Evolutionary conservation across 2,113 vertebrate genomes (phyloP), one percentile per base, ranked within the genome.

Genomic region (Planiliza haematocheilus): DNA sequence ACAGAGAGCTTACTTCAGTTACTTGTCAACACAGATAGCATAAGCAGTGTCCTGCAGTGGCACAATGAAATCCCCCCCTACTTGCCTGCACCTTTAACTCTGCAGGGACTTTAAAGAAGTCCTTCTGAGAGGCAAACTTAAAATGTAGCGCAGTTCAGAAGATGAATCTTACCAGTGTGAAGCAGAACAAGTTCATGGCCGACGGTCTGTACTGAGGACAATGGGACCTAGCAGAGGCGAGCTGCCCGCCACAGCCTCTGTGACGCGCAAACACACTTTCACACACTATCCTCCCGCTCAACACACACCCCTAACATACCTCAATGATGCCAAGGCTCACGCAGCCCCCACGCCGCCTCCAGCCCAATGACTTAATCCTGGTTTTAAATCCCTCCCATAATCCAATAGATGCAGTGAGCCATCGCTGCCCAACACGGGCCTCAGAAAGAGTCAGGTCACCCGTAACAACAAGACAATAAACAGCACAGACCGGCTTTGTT

Each of bases 171-270:
- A 98, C 96, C 96, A 97, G 87, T 0, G 96, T 96, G 92, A 98
- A 96, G 91, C 97, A 98, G 93, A 98, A 97, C 72, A 98, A 94
- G 88, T 97, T 98, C 97, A 98, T 98, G 82, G 82, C 76, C 90
- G 12, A 52, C 53, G 60, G 63, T 42, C 53, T 36, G 41, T 36
- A 41, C 70, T 74, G n/a, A 49, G 67, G 67, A 88, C 75, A 71
- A 61, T 63, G 43, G 89, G 62, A 74, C 50, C 43, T n/a, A 81
- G 17, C 38, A 46, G 13, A 70, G 68, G 67, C 48, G 11, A 70
- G 63, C 66, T 18, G 20, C 6, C 4, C 67, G 2, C 36, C 11
- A 65, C 52, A 57, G 58, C 55, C 74, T 75, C 59, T 57, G 38
- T 56, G 49, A 18, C 2, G 16, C 30, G 37, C 59, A 63, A 69